Percentiles rank a stretch among this genome's conserved stretches.
These are phyloP conservation scores for Hydrophis major DNA, from an alignment of 2,797 vertebrate species.

Conservation along the genomic window DNA sequence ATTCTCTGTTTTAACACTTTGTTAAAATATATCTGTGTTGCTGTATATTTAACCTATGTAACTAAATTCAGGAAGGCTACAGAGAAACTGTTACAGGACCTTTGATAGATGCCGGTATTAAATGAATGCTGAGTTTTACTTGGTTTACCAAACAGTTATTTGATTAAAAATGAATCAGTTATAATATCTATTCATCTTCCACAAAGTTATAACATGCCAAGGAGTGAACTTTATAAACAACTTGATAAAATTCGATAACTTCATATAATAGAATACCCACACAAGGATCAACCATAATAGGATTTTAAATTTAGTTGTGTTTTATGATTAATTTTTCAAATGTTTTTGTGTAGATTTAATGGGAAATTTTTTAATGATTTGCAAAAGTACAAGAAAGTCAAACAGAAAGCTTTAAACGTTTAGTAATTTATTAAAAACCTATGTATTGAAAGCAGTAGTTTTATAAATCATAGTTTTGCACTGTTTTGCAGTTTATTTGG, in stretches of 20 bases:
- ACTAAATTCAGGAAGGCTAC: not conserved
- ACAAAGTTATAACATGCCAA: not conserved
- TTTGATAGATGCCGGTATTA: not conserved
- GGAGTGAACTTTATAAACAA: not conserved
- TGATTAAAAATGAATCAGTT: slow-evolving; percentile 1
- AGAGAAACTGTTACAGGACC: not conserved
- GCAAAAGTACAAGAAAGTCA: not conserved
- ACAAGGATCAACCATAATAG: not conserved
- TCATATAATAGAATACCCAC: not conserved
- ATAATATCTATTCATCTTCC: not conserved
- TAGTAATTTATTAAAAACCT: not conserved
- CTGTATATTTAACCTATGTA: not conserved
- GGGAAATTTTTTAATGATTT: not conserved
- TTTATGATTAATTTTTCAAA: not conserved
- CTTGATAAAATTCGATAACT: not conserved
- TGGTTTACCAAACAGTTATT: not conserved
- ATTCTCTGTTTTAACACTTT: not conserved
- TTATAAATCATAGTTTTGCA: not conserved
- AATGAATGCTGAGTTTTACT: not conserved
- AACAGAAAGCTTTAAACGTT: not conserved
- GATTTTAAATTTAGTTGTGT: not conserved
- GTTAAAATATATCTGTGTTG: not conserved
- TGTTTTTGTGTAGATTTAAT: not conserved
- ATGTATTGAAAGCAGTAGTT: not conserved
- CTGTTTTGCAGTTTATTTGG: not conserved